Base-by-base conservation (phyloP, 2,797 vertebrate species). In the Gobio occitaniae region DNA sequence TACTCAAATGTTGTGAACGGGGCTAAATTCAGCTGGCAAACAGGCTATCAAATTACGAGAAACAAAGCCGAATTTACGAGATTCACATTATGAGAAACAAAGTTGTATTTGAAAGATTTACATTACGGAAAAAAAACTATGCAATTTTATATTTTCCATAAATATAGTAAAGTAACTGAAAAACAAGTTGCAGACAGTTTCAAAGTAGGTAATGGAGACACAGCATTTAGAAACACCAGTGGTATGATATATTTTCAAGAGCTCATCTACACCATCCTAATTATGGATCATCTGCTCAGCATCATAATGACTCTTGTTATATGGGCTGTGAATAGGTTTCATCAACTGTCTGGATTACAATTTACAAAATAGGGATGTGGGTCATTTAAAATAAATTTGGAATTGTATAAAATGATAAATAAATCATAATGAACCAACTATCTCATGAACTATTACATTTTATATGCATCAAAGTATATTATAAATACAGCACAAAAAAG, bases 391-490 rank as follows among this genome's bases (percentile, higher is more conserved):
- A 65, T 32, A 63, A 13, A 65, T 21, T 10, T 38, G 25, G 8
- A 61, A 61, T 11, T 80, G 59, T 36, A 52, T 80, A 21, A 66
- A 29, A 36, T n/a, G 13, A 52, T 16, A 65, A 68, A 68, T 80
- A 48, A 48, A 52, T 47, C 6, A 50, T 3, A 79, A 50, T 66
- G 29, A 61, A 78, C 38, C n/a, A 16, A 59, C 41, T 44, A 44
- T 44, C 41, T 44, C 9, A 44, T 44, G 41, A 68, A 36, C 25
- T 29, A 29, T 36, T 11, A 32, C 12, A 36, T 65, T 21, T 2
- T 68, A 36, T 15, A 68, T 52, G 29, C 61, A 36, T 19, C 4
- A 19, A 61, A 61, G 16, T 32, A 9, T 36, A 32, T 74, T 38
- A 59, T 7, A 78, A 79, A 65, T 47, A 41, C 47, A 38, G 59